Percentiles rank a stretch among this genome's conserved stretches.
Conservation (phyloP, 2,113 vertebrate genomes). For the Ibidorhyncha struthersii region DNA sequence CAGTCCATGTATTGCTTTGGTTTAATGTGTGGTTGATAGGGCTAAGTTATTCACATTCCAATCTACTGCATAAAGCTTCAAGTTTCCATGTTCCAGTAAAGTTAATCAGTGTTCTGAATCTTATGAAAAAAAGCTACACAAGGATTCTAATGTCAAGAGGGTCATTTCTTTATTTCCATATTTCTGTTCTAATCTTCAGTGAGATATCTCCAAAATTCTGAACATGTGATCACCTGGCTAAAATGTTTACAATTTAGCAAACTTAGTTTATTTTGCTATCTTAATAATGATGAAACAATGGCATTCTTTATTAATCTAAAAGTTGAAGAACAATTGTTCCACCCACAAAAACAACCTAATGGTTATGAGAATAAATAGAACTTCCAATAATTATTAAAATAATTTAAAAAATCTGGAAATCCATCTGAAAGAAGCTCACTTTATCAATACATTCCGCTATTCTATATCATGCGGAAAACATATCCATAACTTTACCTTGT, state of each 20-base stretch:
- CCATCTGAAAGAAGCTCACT: background rate
- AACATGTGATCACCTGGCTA: background rate
- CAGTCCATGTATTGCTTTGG: background rate
- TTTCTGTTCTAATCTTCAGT: background rate
- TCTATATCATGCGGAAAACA: background rate
- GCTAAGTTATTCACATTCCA: background rate
- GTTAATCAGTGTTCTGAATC: background rate
- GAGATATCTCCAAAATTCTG: background rate
- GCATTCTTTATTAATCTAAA: background rate
- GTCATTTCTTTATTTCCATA: background rate
- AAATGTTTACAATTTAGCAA: background rate
- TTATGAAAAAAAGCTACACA: background rate
- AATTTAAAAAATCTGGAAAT: background rate
- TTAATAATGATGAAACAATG: background rate
- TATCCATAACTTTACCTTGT: constrained; percentile 81
- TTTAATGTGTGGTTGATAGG: background rate
- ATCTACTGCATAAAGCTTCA: background rate
- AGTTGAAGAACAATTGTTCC: background rate
- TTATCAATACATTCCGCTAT: background rate
- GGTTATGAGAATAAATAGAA: background rate
- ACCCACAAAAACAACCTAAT: background rate
- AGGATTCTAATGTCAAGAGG: background rate
- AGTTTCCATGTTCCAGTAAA: background rate
- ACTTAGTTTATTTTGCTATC: background rate
- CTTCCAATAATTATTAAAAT: background rate